A percentile compares a stretch with the other conserved stretches of the same genome.
Conservation (phyloP, 2,113 vertebrate species). For the Bos javanicus region DNA sequence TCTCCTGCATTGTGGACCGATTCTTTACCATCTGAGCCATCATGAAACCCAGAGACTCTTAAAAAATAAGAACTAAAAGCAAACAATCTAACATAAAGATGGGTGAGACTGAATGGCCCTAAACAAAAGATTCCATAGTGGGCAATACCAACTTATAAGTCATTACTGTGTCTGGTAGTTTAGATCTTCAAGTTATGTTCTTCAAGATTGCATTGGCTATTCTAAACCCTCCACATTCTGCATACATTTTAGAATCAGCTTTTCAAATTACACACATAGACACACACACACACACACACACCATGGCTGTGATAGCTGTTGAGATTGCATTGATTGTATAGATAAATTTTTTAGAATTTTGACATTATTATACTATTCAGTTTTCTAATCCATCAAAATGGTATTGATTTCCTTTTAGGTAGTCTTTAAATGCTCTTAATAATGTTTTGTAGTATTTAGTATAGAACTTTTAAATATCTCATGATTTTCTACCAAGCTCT, state of each 20-base stretch:
- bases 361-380: background rate
- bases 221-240: constrained; percentile 13
- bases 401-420: background rate
- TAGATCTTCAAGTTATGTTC: background rate
- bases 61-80: background rate
- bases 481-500: background rate
- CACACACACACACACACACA: background rate
- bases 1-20: background rate
- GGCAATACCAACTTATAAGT: background rate
- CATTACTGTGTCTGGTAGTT: background rate
- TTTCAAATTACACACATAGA: background rate
- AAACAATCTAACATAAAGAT: background rate
- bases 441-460: background rate
- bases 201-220: background rate
- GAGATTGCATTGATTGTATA: background rate
- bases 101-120: background rate
- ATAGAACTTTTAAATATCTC: background rate
- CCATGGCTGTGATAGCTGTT: background rate
- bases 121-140: background rate
- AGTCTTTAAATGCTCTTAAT: background rate
- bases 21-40: background rate
- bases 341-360: background rate
- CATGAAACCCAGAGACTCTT: background rate
- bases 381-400: background rate
- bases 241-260: background rate